Evolutionary conservation across 2,797 vertebrate genomes (phyloP).

Genomic region (Catostomus latipinnis): DNA sequence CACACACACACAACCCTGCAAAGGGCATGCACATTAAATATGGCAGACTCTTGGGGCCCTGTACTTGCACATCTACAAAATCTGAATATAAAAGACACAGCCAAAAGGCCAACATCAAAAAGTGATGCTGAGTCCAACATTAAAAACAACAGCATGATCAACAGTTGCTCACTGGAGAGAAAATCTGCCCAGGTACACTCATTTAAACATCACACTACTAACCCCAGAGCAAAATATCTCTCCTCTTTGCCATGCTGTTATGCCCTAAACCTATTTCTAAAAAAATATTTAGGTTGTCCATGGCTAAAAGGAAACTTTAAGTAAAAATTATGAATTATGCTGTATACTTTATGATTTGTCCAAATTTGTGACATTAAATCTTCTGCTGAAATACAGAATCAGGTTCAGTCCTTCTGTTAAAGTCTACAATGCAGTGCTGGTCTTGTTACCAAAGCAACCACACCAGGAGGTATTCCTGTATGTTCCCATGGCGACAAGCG

Average conservation of each 20-base stretch:
- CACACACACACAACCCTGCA: slow-evolving; percentile 1
- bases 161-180: slow-evolving; percentile 2
- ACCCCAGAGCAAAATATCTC: background rate
- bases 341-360: background rate
- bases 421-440: slow-evolving; percentile 12
- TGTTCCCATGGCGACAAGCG: background rate
- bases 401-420: background rate
- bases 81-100: slow-evolving; percentile 24
- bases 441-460: slow-evolving; percentile 24
- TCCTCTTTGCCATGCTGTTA: background rate
- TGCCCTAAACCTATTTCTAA: slow-evolving; percentile 2
- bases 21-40: slow-evolving; percentile 1
- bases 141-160: slow-evolving; percentile 11
- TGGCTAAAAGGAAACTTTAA: background rate
- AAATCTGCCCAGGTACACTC: slow-evolving; percentile 7
- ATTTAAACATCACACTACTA: slow-evolving; percentile 9
- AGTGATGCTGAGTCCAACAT: slow-evolving; percentile 29
- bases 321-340: background rate
- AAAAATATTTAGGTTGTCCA: background rate
- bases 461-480: slow-evolving; percentile 11
- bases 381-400: background rate
- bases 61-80: background rate
- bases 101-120: background rate
- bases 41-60: slow-evolving; percentile 1
- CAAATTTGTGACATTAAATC: background rate